These are phyloP conservation scores for Cryptocephalus primarius DNA, from an alignment of 2,888 invertebrate species.

Conservation along the genomic window DNA sequence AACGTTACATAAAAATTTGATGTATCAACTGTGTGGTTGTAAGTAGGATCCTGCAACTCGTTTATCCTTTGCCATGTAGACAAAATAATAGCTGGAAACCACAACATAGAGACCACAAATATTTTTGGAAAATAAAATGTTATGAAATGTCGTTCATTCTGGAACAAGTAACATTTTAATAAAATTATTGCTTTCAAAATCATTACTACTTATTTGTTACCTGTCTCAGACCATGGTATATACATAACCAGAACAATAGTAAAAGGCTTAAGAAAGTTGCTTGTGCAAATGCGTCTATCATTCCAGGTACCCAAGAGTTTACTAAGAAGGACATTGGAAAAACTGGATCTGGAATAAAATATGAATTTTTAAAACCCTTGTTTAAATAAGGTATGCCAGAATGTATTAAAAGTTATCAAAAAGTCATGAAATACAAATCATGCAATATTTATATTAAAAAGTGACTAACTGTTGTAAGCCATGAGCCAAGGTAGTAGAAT, in stretches of 20 bases:
- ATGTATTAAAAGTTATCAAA: too few relatives aligned
- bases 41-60: constrained; percentile 83
- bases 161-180: constrained; percentile 18
- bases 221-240: constrained; percentile 91
- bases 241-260: constrained; percentile 87
- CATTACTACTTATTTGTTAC: constrained; percentile 56
- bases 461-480: constrained; percentile 77
- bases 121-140: constrained; percentile 89
- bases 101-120: constrained; percentile 73
- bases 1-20: constrained; percentile 61
- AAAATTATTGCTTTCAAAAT: background rate
- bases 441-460: too few relatives aligned
- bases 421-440: too few relatives aligned
- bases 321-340: constrained; percentile 85
- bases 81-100: constrained; percentile 75
- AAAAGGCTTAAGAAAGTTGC: constrained; percentile 80
- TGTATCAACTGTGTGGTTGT: constrained; percentile 77
- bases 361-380: background rate
- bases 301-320: constrained; percentile 84
- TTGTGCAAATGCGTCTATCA: constrained; percentile 83
- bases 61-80: constrained; percentile 87
- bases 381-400: too few relatives aligned
- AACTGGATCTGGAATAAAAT: constrained; percentile 68
- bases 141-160: constrained; percentile 79
- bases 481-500: constrained; percentile 75